Evolutionary conservation across 1,140 invertebrate species (phyloP).

Genomic region (Leucophenga varia): DNA sequence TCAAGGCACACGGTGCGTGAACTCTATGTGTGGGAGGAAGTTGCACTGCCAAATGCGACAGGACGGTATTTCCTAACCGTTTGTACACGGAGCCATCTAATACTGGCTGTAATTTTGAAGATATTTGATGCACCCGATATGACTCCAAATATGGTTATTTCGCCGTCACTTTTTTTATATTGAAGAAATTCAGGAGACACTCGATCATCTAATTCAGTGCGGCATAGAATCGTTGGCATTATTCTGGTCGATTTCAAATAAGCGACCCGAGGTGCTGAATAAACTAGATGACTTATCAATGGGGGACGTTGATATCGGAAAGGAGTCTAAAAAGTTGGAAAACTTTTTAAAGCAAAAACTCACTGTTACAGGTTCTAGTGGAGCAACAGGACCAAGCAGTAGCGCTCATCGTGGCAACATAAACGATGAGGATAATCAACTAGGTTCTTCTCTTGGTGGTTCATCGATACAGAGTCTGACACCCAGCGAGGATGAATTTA

Average conservation of each 20-base stretch:
- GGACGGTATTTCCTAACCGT: conserved; percentile 71
- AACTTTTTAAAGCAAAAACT: conserved; percentile 60
- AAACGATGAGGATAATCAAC: conserved; percentile 41
- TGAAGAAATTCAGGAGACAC: conserved; percentile 70
- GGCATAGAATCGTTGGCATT: conserved; percentile 64
- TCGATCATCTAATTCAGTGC: conserved; percentile 67
- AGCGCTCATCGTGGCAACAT: conserved; percentile 8
- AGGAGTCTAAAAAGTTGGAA: conserved; percentile 54
- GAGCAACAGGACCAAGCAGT: not conserved
- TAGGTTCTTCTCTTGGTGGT: conserved; percentile 42
- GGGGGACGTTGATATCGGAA: conserved; percentile 15
- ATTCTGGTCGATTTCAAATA: conserved; percentile 64
- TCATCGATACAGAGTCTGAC: conserved; percentile 52
- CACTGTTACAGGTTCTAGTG: conserved; percentile 41
- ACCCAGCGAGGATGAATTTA: conserved; percentile 44
- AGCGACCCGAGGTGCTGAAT: conserved; percentile 57
- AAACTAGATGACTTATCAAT: conserved; percentile 28
- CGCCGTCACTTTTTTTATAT: conserved; percentile 58
- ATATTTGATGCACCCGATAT: conserved; percentile 61
- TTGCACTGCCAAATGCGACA: conserved; percentile 60
- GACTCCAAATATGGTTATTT: conserved; percentile 29
- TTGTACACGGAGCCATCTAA: conserved; percentile 70
- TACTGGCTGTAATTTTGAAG: conserved; percentile 72
- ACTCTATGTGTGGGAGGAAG: conserved; percentile 75
- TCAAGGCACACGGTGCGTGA: conserved; percentile 64